Evolutionary conservation across 2,888 invertebrate genomes (phyloP), one percentile per base, ranked within the genome.

Genomic region (Troglohyphantes excavatus): DNA sequence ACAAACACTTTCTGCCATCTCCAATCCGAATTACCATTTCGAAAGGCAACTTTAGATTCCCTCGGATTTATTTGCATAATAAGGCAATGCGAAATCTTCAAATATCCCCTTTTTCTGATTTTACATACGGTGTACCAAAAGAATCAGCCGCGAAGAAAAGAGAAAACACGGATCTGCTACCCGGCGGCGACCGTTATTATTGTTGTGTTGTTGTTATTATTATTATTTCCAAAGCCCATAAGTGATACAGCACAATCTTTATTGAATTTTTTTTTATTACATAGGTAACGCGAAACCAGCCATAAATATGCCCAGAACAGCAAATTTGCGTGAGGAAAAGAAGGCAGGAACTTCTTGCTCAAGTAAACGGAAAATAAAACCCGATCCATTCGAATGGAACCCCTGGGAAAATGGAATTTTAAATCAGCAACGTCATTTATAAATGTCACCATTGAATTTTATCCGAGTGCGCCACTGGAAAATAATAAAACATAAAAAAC

Each of bases 381-480:
- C 33, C 13, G 33, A 67, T 19, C 63, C 70, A 61, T 61, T 73
- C 27, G 46, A 79, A 87, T 79, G 72, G 63, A 61, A 43, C 65
- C 27, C 72, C 33, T 27, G 43, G 65, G 79, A 73, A 86, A 78
- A 86, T 78, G 78, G 85, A 86, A 86, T 86, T 86, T 86, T 76
- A 86, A 79, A 79, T 70, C 79, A 87, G 86, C 43, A 59, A 43
- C 65, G 67, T 70, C 73, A 43, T 87, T 81, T 81, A 81, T 87
- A 81, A 79, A 87, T 87, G 87, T 75, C 87, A 81, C 86, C 72
- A 79, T 85, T 86, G 79, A 46, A 65, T 79, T 85, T 86, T 79
- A 86, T 86, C 79, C 27, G 43, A 78, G n/a, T n/a, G n/a, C n/a
- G n/a, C 73, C 19, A 26, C 59, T 39, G 65, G 61, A 78, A 59